Evolutionary conservation across 2,888 invertebrate genomes (phyloP), one percentile per base, ranked within the genome.

Genomic region (Pegoplata infirma): DNA sequence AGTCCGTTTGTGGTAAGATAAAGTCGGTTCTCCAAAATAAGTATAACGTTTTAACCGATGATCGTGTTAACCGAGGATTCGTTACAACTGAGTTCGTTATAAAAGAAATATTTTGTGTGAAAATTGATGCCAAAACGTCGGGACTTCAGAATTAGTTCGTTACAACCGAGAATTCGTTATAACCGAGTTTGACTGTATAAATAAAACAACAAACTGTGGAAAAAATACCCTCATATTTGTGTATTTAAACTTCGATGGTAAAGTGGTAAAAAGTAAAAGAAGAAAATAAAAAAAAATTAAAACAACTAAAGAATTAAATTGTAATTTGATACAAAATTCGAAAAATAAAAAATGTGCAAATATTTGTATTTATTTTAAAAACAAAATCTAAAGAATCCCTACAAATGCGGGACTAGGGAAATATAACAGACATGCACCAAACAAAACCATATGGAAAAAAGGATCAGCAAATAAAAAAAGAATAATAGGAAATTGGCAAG

Each of bases 321-420:
- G 77, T 68, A 73, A 78, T 73, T 73, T 64, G 68, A 78, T 73
- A 73, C 75, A 23, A 55, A 47, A 6, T 8, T 47, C 8, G 14
- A 47, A 25, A 58, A 25, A 72, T 7, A 32, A 25, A 49, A 44
- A n/a, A n/a, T 49, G 63, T 36, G 36, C 51, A 63, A 51, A 53
- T 10, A 72, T n/a, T n/a, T n/a, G n/a, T 44, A 14, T 51, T 2
- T 25, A n/a, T 21, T 28, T 28, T 28, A 14, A n/a, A 40, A 40
- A 21, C n/a, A 58, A 36, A 55, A 61, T n/a, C n/a, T n/a, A 40
- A 56, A 40, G 77, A 78, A 78, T 25, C 73, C 77, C 28, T 64
- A 73, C 3, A 73, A 78, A 73, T 73, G 73, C 68, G 58, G 73
- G 73, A 63, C 58, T 69, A 68, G 47, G 21, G 53, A 59, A 73